A percentile compares a stretch with the other conserved stretches of the same genome.
Evolutionary conservation across 2,113 vertebrate genomes (phyloP).

Genomic region (Charadrius vociferus): DNA sequence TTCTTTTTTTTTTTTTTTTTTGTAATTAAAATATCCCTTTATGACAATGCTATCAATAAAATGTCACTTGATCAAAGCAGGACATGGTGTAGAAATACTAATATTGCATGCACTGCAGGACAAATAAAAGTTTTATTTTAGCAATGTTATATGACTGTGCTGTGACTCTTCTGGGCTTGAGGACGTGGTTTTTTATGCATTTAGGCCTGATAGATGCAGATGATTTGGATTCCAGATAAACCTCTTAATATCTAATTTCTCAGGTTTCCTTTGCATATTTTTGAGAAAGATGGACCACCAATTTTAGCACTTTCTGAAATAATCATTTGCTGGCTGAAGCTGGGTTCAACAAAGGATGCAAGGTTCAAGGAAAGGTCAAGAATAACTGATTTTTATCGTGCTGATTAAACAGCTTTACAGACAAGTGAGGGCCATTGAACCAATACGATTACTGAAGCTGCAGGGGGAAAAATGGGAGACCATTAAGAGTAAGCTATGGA

Average conservation of each 20-base stretch:
- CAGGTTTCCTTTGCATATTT: background rate
- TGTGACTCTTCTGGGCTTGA: background rate
- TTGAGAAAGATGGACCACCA: background rate
- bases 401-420: background rate
- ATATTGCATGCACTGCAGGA: background rate
- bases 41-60: background rate
- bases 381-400: background rate
- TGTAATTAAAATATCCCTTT: background rate
- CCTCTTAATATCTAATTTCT: background rate
- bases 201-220: background rate
- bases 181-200: background rate
- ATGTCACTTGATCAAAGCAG: background rate
- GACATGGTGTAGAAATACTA: background rate
- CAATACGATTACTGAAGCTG: background rate
- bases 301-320: background rate
- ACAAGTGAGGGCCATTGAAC: background rate
- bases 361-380: constrained; percentile 2
- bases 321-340: background rate
- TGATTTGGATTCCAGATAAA: background rate
- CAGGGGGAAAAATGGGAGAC: background rate
- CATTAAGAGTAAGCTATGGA: background rate
- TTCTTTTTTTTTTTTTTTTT: background rate
- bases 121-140: background rate
- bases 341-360: background rate
- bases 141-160: background rate